Evolutionary conservation across 2,888 invertebrate genomes (phyloP).

Genomic region (Trilocha varians): DNA sequence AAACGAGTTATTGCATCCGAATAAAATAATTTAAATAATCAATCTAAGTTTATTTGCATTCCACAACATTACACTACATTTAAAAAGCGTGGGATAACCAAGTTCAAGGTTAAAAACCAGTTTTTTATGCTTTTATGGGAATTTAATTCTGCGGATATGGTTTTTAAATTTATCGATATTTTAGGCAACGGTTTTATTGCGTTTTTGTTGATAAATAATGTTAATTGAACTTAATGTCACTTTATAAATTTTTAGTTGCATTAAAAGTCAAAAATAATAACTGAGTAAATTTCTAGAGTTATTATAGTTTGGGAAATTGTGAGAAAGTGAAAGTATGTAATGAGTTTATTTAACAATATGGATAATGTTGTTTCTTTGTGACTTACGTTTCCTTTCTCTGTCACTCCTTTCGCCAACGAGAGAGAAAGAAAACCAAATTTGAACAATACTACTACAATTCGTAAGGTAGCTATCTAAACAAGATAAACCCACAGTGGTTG

Average conservation of each 20-base stretch:
- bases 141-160: background rate
- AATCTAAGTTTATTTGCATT: background rate
- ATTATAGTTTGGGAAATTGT: background rate
- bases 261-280: background rate
- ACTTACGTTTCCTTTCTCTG: no score
- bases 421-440: no score
- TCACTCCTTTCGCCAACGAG: no score
- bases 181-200: background rate
- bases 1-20: background rate
- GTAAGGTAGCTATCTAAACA: no score
- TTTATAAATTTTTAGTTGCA: background rate
- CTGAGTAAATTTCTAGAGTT: background rate
- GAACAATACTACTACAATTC: no score
- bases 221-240: background rate
- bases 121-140: background rate
- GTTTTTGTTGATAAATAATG: background rate
- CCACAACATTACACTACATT: background rate
- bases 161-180: background rate
- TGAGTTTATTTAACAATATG: background rate
- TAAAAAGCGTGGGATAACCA: background rate
- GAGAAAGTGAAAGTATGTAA: background rate
- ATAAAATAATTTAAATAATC: background rate
- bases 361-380: no score
- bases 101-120: background rate
- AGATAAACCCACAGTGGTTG: no score